Base-by-base conservation (phyloP, 1,140 invertebrate species). In the Platyscapa corneri region DNA sequence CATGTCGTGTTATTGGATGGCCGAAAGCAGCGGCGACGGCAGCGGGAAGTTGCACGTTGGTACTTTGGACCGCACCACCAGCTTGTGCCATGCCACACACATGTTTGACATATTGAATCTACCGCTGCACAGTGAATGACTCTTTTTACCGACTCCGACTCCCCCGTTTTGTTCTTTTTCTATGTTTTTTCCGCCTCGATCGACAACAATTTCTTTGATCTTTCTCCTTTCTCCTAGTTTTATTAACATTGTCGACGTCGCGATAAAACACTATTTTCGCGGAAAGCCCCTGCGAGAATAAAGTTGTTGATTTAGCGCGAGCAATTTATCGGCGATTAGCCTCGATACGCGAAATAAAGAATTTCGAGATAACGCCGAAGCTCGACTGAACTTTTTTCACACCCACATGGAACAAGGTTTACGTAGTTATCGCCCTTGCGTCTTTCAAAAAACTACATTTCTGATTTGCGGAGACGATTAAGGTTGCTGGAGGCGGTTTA, bases 51-150 rank as follows among this genome's bases (percentile, higher is more conserved):
- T 65, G 34, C 39, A 23, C 37, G 18, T 23, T 53, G 49, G 20
- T 39, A 8, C 49, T 34, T 37, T 12, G 49, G 16, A 72, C 20
- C 70, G 39, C 20, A 23, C 76, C 27, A 18, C 30, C 76, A 10
- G 76, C 60, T 80, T 80, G 56, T 65, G 34, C 34, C 53, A 56
- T 53, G 77, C 46, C 56, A 37, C 30, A 78, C 83, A 84, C 83
- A 34, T 84, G 83, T 78, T 84, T 37, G 30, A 78, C 83, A 84
- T 84, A 76, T 84, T 84, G 83, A 78, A 84, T 53, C 64, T n/a
- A 70, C 37, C 18, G 56, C 27, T 30, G 56, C 27, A 46, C 30
- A 56, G 78, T 20, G 30, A 81, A 70, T 16, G 80, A 72, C 65
- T 56, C 65, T 42, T 34, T 42, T 42, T 56, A 30, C 32, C 46